Conservation (phyloP, 2,113 vertebrate genomes). For the Elephantulus edwardii region DNA sequence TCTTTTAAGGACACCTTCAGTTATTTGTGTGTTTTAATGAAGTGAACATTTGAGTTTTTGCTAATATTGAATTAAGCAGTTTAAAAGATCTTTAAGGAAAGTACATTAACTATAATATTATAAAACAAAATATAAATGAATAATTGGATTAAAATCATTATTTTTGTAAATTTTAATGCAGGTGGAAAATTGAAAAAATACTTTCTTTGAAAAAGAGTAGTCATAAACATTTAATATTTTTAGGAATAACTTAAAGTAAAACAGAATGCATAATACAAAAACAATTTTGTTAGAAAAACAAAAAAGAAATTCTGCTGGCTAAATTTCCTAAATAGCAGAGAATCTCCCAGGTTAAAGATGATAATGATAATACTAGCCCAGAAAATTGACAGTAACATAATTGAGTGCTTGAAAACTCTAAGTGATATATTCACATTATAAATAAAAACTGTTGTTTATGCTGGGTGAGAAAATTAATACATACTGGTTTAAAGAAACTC, state of each 20-base stretch:
- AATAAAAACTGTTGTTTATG: neutral
- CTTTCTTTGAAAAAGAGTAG: too few species aligned
- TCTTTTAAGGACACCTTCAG: neutral
- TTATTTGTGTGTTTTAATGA: neutral
- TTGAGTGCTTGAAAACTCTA: neutral
- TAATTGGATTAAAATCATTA: neutral
- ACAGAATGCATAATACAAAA: neutral
- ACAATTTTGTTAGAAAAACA: neutral
- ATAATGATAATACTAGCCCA: neutral
- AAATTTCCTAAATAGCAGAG: neutral
- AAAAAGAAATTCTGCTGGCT: neutral
- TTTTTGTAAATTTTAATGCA: too few species aligned
- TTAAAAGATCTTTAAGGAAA: slow-evolving; percentile 6
- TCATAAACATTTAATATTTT: neutral
- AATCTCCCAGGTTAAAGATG: neutral
- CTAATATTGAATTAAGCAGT: neutral
- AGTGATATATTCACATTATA: neutral
- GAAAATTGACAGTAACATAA: neutral
- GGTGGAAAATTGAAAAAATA: too few species aligned
- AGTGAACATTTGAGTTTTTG: neutral
- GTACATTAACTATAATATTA: too few species aligned
- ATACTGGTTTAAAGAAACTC: neutral
- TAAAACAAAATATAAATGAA: too few species aligned
- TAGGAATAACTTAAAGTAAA: neutral
- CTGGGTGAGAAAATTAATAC: neutral